Evolutionary conservation across 2,888 invertebrate genomes (phyloP).

Genomic region (Drepana falcataria): DNA sequence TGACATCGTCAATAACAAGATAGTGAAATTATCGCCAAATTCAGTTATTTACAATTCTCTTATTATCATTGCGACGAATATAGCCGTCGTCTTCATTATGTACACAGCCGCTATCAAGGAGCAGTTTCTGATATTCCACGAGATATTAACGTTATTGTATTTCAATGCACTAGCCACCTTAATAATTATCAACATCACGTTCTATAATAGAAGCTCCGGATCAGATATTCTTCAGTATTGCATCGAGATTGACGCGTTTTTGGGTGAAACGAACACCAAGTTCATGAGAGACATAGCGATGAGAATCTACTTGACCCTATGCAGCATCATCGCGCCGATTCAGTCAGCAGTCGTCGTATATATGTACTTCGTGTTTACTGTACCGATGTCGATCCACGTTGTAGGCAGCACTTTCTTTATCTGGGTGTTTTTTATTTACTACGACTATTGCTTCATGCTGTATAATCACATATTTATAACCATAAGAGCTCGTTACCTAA

Average conservation of each 20-base stretch:
- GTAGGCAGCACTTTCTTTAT: constrained; percentile 29
- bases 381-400: constrained; percentile 25
- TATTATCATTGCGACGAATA: constrained; percentile 20
- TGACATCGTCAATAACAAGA: constrained; percentile 31
- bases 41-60: constrained; percentile 27
- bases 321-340: constrained; percentile 13
- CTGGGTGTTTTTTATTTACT: constrained; percentile 35
- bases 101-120: constrained; percentile 23
- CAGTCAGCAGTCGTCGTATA: constrained; percentile 23
- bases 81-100: constrained; percentile 24
- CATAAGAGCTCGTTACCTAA: constrained; percentile 45
- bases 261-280: constrained; percentile 47
- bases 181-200: constrained; percentile 33
- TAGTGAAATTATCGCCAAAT: constrained; percentile 26
- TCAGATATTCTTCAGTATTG: constrained; percentile 29
- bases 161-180: constrained; percentile 31
- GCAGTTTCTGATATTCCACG: constrained; percentile 32
- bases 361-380: constrained; percentile 27
- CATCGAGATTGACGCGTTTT: constrained; percentile 43
- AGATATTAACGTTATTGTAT: constrained; percentile 30
- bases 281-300: constrained; percentile 42
- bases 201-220: constrained; percentile 32
- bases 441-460: constrained; percentile 35
- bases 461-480: constrained; percentile 28
- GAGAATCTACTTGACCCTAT: constrained; percentile 17